Base-by-base conservation (phyloP, 2,113 vertebrate species). In the Spermophilus dauricus region DNA sequence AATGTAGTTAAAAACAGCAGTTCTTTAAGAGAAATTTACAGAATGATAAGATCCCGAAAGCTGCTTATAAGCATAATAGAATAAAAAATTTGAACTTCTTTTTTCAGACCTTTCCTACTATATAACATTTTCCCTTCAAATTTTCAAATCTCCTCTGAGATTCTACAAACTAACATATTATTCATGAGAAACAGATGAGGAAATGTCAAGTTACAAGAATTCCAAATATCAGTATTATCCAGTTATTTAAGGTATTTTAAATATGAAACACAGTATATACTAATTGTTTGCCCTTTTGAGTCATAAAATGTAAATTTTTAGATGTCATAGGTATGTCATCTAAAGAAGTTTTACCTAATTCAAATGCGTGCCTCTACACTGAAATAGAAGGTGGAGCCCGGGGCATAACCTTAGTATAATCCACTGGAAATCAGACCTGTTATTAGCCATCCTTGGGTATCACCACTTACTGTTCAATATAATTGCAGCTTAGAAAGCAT, bases 401-500 rank as follows among this genome's bases (percentile, higher is more conserved):
- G 70, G 48, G 11, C 67, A 78, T 24, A 88, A 78, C 58, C 56
- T 92, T 20, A 18, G 12, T 28, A 65, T 48, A 94, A 93, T 30
- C 63, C 76, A 89, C 0, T 63, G 26, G 37, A 75, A 94, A 95
- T 85, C 4, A 97, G 80, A 94, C 72, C 93, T 96, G 83, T 95
- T 94, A 97, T 96, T 97, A 97, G 83, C 0, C 0, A 95, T 80
- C 86, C 89, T 95, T 83, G 95, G 69, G 37, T 63, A 86, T 91
- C 70, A 78, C 39, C 78, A 77, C 51, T 94, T 88, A 28, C 78
- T 76, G 8, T 82, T 89, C 84, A 96, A 87, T 97, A 80, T 94
- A 98, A 97, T 20, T 92, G 13, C 84, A 95, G 81, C 88, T 93
- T 32, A 98, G 92, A 96, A 97, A 96, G 48, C 56, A 85, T 72